Evolutionary conservation across 2,113 vertebrate genomes (phyloP).

Genomic region (Albula glossodonta): DNA sequence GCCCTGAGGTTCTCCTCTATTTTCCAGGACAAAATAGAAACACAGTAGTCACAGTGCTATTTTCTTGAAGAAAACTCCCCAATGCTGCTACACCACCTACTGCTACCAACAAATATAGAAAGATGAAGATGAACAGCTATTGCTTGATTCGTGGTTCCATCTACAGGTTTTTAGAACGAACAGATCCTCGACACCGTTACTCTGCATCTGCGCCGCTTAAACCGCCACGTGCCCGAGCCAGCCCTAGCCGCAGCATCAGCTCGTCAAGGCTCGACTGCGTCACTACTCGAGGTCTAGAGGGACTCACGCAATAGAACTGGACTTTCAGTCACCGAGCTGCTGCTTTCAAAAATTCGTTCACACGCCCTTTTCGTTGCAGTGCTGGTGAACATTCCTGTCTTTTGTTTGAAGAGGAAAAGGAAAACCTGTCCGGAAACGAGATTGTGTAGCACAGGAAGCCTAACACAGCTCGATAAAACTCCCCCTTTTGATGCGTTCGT

Average conservation of each 20-base stretch:
- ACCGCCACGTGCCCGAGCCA: conserved; percentile 13
- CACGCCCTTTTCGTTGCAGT: neutral
- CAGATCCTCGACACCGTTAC: neutral
- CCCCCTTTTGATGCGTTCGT: conserved; percentile 71
- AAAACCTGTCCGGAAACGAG: conserved; percentile 96
- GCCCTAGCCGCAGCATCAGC: neutral
- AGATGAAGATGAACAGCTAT: too few species aligned
- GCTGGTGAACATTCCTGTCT: conserved; percentile 75
- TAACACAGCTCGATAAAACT: conserved; percentile 83
- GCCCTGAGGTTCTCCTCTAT: neutral
- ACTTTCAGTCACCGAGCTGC: conserved; percentile 47
- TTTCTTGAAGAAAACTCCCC: neutral
- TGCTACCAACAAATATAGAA: too few species aligned
- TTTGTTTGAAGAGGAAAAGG: conserved; percentile 92
- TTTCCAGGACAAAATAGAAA: neutral
- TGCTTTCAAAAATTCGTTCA: conserved; percentile 38
- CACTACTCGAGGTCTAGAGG: conserved; percentile 34
- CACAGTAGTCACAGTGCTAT: neutral
- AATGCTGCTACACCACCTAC: neutral
- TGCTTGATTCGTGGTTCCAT: neutral
- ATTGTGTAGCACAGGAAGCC: conserved; percentile 91
- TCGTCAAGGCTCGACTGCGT: conserved; percentile 8
- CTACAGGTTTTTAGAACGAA: neutral
- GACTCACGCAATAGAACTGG: conserved; percentile 38
- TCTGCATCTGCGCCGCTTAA: neutral